Percentiles rank a stretch among this genome's conserved stretches.
Evolutionary conservation across 2,888 invertebrate species (phyloP).

Genomic region (Callyntrura sp.): DNA sequence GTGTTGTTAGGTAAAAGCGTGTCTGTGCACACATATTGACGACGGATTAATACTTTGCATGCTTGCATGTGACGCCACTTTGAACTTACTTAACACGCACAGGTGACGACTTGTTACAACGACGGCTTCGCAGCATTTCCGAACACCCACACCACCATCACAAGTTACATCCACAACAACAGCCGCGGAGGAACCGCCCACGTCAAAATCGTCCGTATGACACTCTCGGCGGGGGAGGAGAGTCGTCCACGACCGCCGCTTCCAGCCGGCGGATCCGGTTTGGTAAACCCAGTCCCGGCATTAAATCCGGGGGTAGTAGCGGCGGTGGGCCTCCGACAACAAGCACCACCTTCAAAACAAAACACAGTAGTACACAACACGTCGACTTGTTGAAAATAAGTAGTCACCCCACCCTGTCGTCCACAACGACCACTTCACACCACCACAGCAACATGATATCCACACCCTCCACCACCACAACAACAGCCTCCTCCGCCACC

Average conservation of each 20-base stretch:
- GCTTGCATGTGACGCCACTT: conserved; percentile 43
- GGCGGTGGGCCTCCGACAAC: conserved; percentile 4
- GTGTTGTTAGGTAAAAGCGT: too few relatives aligned
- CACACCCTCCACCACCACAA: conserved; percentile 16
- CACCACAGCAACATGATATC: background rate
- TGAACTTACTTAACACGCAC: conserved; percentile 20
- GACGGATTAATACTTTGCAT: background rate
- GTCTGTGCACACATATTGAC: too few relatives aligned
- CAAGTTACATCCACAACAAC: conserved; percentile 7
- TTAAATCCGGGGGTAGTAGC: conserved; percentile 4
- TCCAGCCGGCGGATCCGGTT: background rate
- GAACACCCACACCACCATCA: conserved; percentile 20
- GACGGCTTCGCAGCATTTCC: conserved; percentile 70
- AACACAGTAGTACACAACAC: conserved; percentile 10
- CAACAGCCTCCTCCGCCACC: background rate
- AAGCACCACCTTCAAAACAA: background rate
- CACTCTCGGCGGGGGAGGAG: background rate
- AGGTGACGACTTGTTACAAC: conserved; percentile 55
- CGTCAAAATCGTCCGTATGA: background rate
- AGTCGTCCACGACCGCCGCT: background rate
- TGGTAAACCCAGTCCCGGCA: background rate
- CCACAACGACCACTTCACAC: background rate
- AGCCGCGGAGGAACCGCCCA: background rate
- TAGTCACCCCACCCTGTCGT: too few relatives aligned
- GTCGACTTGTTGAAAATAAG: background rate